Percentiles rank a stretch among this genome's conserved stretches.
These are phyloP conservation scores for Ophion costatus DNA, from an alignment of 2,888 invertebrate genomes.

Conservation along the genomic window DNA sequence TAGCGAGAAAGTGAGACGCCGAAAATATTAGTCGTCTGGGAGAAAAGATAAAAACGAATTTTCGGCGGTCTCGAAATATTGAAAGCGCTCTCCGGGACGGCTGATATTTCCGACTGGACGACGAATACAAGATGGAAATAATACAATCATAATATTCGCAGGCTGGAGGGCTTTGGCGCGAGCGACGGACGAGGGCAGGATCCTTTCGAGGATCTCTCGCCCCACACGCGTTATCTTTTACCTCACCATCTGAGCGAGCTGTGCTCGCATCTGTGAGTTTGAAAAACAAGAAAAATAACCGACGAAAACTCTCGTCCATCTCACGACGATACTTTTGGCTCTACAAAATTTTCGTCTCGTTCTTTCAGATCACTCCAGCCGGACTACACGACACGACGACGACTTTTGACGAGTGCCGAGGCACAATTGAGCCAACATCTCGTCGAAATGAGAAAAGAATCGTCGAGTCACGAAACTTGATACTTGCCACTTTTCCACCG, in stretches of 20 bases:
- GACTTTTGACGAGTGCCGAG: slow-evolving; percentile 52
- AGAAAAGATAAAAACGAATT: no score
- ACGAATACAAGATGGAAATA: no score
- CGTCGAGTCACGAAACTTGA: slow-evolving; percentile 14
- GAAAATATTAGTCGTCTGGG: no score
- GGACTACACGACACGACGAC: slow-evolving; percentile 30
- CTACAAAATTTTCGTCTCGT: not conserved
- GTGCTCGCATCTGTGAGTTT: slow-evolving; percentile 75
- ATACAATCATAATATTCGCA: slow-evolving; percentile 45
- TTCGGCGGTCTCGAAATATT: no score
- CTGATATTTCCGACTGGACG: no score
- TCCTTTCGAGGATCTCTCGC: slow-evolving; percentile 76
- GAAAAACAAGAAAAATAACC: slow-evolving; percentile 1
- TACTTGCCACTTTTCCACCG: slow-evolving; percentile 18
- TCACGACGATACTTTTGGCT: not conserved
- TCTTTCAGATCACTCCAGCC: slow-evolving; percentile 63
- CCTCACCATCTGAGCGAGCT: slow-evolving; percentile 75
- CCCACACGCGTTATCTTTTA: slow-evolving; percentile 74
- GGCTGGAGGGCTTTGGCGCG: slow-evolving; percentile 73
- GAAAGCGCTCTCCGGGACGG: no score
- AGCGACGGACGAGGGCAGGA: slow-evolving; percentile 71
- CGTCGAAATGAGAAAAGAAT: slow-evolving; percentile 55
- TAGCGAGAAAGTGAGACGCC: no score
- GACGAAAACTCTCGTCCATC: not conserved
- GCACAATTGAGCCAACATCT: slow-evolving; percentile 59